Base-by-base conservation (phyloP, 2,888 invertebrate genomes). In the Pachliopta kotzebuea region DNA sequence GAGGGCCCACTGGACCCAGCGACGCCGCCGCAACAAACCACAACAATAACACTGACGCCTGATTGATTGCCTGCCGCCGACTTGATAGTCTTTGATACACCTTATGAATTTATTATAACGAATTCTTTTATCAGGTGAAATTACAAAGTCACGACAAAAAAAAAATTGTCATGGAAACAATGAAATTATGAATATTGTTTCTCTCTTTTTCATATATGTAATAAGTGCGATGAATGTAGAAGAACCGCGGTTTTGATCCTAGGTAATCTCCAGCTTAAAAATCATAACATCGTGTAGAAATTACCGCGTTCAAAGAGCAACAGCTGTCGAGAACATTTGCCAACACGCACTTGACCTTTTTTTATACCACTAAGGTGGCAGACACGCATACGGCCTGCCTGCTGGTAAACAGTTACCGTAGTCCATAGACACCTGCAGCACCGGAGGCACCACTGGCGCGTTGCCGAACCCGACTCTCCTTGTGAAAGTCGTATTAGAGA, bases 11-110 rank as follows among this genome's bases (percentile, higher is more conserved):
- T 65, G 66, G 67, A 65, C 63, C 69, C 68, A 70, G 72, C 75
- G n/a, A n/a, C n/a, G 74, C 75, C 75, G 78, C 83, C 82, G 81
- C 81, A 85, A 85, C 86, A 86, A 88, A 87, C 87, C 84, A 86
- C 85, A 88, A 88, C 84, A 88, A 88, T 86, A 88, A 88, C 83
- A 83, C 68, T 80, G 81, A 83, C 80, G 78, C 74, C 79, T 85
- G 86, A 87, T 88, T 83, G 85, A 88, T 88, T 85, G 84, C 71
- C 21, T 69, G 75, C 77, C 74, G 78, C 76, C 77, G 79, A 81
- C 80, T 85, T 81, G 76, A 82, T 82, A 77, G 81, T 80, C 76
- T 77, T 76, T 75, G 81, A 81, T 83, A 79, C 77, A 80, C 77
- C 78, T 65, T 55, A 83, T 79, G 82, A 81, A 79, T 80, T 79